These are phyloP conservation scores for Nezara viridula DNA, from an alignment of 2,888 invertebrate genomes.

Conservation along the genomic window DNA sequence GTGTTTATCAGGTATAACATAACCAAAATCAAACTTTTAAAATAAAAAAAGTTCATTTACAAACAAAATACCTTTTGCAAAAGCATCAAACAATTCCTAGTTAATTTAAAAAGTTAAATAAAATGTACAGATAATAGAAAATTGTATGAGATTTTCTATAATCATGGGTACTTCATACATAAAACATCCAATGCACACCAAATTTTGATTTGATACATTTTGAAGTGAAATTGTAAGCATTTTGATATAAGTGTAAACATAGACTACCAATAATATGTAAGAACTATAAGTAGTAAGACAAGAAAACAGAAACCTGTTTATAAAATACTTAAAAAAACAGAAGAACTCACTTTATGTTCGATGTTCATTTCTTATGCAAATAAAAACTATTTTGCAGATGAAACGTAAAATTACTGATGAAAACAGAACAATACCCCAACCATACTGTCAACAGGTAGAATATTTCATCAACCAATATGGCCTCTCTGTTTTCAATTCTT, in stretches of 20 bases:
- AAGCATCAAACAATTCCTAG: background rate
- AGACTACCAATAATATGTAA: no score
- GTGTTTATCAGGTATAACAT: background rate
- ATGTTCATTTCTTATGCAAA: background rate
- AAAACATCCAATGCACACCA: background rate
- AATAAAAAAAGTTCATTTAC: background rate
- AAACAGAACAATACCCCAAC: background rate
- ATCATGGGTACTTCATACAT: background rate
- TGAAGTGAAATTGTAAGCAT: background rate
- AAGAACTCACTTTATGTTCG: background rate
- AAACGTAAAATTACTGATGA: background rate
- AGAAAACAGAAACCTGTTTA: background rate
- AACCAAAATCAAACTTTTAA: background rate
- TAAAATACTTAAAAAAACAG: background rate
- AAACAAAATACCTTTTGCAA: background rate
- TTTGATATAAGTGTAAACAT: background rate
- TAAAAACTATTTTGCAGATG: background rate
- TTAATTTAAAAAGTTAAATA: background rate
- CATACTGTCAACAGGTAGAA: slow-evolving; percentile 39
- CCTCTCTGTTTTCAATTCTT: background rate
- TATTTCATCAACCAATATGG: slow-evolving; percentile 49
- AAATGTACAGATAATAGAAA: background rate
- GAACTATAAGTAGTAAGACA: background rate
- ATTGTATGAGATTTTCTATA: background rate
- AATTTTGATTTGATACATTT: background rate